Evolutionary conservation across 2,113 vertebrate species (phyloP).

Genomic region (Mohoua ochrocephala): DNA sequence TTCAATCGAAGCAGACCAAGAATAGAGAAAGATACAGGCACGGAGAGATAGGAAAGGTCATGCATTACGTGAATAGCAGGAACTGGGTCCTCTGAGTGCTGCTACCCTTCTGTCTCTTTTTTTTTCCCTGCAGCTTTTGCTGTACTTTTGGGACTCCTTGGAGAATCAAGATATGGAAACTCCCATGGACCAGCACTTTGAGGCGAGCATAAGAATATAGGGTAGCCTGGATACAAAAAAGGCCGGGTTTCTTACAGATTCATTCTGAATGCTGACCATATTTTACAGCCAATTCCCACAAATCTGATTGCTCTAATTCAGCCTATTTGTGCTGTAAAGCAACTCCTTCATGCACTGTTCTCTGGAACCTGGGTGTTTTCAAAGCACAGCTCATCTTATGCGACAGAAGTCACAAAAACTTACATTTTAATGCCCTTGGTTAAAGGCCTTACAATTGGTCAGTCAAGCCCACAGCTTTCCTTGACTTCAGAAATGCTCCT

Average conservation of each 20-base stretch:
- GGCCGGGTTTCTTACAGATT: neutral
- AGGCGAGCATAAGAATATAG: neutral
- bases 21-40: neutral
- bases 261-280: neutral
- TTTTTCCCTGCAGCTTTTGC: neutral
- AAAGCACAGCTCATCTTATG: neutral
- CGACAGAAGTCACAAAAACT: neutral
- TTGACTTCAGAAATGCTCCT: neutral
- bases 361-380: neutral
- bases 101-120: neutral
- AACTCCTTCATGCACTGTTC: neutral
- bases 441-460: neutral
- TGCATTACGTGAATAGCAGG: neutral
- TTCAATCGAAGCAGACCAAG: neutral
- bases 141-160: neutral
- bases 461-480: neutral
- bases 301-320: neutral
- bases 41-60: neutral
- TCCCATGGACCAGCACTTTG: neutral
- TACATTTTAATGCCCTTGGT: neutral
- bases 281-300: neutral
- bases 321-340: neutral
- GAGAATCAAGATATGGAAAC: neutral
- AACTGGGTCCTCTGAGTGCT: neutral
- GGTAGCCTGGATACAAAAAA: neutral